Percentiles rank a stretch among this genome's conserved stretches.
phyloP scores from a whole-genome alignment of 64 coral and sea anemone genomes.

The Porites australiensis region DNA sequence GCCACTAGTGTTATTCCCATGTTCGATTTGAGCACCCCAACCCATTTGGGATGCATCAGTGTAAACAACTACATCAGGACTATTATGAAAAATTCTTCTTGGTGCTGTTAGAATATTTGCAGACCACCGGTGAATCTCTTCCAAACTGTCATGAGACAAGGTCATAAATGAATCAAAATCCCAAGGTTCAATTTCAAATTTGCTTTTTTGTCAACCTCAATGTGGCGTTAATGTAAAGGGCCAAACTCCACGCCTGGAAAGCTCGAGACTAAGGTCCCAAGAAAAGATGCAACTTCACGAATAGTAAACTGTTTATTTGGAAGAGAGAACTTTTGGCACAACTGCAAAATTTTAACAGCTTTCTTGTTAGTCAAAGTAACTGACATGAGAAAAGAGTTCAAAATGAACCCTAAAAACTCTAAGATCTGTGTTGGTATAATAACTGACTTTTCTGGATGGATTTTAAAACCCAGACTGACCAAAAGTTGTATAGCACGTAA shows the following conservation, averaged over 20 bases:
- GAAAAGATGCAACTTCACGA: slow-evolving; percentile 47
- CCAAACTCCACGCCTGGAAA: slow-evolving; percentile 52
- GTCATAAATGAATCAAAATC: too few species aligned
- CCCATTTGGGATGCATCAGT: slow-evolving; percentile 49
- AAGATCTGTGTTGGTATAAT: too few species aligned
- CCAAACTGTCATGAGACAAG: too few species aligned
- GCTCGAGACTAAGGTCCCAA: slow-evolving; percentile 58
- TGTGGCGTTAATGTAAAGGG: slow-evolving; percentile 14
- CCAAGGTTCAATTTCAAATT: too few species aligned
- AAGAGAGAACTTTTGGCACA: not conserved
- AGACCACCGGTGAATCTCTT: too few species aligned
- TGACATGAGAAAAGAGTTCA: slow-evolving; percentile 45
- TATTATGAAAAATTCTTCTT: too few species aligned
- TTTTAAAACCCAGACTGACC: slow-evolving; percentile 43
- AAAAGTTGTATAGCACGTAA: slow-evolving; percentile 31
- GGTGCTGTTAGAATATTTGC: too few species aligned
- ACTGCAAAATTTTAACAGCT: slow-evolving; percentile 38
- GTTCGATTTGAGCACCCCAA: slow-evolving; percentile 23
- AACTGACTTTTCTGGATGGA: slow-evolving; percentile 54
- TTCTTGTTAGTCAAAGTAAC: slow-evolving; percentile 22
- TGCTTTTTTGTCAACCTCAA: slow-evolving; percentile 34
- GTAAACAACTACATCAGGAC: slow-evolving; percentile 26
- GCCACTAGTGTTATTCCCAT: slow-evolving; percentile 27
- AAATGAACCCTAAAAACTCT: too few species aligned
- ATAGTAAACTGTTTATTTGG: slow-evolving; percentile 27